Evolutionary conservation across 1,140 invertebrate genomes (phyloP).

Genomic region (Aporrectodea caliginosa): DNA sequence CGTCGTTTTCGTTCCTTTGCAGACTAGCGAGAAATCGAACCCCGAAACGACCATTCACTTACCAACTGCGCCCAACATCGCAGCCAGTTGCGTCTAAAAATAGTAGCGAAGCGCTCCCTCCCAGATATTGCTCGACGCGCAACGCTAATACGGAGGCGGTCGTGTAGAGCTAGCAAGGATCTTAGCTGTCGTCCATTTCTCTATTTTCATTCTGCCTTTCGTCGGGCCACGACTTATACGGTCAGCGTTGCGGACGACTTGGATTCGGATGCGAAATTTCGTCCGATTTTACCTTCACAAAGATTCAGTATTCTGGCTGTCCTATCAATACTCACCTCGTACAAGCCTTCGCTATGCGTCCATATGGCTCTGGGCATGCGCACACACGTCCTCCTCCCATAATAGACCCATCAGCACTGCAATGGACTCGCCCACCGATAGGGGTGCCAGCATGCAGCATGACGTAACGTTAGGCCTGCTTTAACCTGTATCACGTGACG

Average conservation of each 20-base stretch:
- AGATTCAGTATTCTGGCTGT: not conserved
- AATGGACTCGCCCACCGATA: not conserved
- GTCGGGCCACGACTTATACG: too few relatives aligned
- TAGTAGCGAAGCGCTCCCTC: not conserved
- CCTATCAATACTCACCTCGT: not conserved
- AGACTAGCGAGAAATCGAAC: not conserved
- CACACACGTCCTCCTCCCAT: conserved; percentile 1
- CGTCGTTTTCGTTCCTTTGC: not conserved
- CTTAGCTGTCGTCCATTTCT: too few relatives aligned
- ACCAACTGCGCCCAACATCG: not conserved
- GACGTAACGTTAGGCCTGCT: not conserved
- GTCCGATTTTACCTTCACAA: not conserved
- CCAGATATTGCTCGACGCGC: not conserved
- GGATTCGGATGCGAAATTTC: too few relatives aligned
- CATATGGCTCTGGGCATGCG: not conserved
- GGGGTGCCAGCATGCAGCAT: not conserved
- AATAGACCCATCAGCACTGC: not conserved
- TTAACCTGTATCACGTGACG: too few relatives aligned
- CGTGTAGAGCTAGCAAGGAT: too few relatives aligned
- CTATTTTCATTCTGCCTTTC: too few relatives aligned
- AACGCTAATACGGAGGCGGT: too few relatives aligned
- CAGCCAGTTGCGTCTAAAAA: not conserved
- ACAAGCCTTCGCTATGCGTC: not conserved
- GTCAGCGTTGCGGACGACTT: not conserved
- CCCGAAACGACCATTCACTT: not conserved